Base-by-base conservation (phyloP, 2,797 vertebrate species). In the Prunella strophiata region DNA sequence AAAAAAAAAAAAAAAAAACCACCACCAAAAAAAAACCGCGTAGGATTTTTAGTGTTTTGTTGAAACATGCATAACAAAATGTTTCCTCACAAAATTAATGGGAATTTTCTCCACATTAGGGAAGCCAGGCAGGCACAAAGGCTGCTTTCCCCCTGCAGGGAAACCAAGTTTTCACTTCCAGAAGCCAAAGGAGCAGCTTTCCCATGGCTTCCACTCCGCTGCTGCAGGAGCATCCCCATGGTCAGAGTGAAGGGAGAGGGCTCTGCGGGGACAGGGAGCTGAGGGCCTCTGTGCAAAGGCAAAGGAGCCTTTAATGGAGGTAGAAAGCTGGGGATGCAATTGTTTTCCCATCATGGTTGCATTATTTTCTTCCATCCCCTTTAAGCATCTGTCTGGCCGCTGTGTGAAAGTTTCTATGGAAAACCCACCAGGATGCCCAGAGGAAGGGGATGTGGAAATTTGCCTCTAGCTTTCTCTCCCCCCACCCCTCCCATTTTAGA, bases 351-450 rank as follows among this genome's bases (percentile, higher is more conserved):
- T 93, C 63, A 63, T 68, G 36, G 70, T 78, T 82, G 91, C 93
- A 88, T 96, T 96, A 94, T 94, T 95, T 96, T 92, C 86, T 87
- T 95, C 91, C 63, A 93, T 34, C 55, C 71, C 74, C 52, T 95
- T 84, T 76, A 82, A 93, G 94, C 85, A 72, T 94, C 90, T 76
- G 88, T 85, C 91, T 93, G 88, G 73, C 83, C 59, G 20, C 77
- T 84, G 77, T 76, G 91, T 93, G 90, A 93, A 96, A 95, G 88
- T 94, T 96, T 96, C 93, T 95, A 91, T 93, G 92, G 93, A 96
- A 95, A 95, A 96, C 85, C 36, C 88, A 94, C 95, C 95, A 91
- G 91, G 89, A 90, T 91, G 71, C 87, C 94, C 85, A 94, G 77
- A 94, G 94, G 94, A 96, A 96, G 89, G 93, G 91, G 92, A 95